phyloP scores from a whole-genome alignment of 2,888 invertebrate species.

The Dusona sp. region DNA sequence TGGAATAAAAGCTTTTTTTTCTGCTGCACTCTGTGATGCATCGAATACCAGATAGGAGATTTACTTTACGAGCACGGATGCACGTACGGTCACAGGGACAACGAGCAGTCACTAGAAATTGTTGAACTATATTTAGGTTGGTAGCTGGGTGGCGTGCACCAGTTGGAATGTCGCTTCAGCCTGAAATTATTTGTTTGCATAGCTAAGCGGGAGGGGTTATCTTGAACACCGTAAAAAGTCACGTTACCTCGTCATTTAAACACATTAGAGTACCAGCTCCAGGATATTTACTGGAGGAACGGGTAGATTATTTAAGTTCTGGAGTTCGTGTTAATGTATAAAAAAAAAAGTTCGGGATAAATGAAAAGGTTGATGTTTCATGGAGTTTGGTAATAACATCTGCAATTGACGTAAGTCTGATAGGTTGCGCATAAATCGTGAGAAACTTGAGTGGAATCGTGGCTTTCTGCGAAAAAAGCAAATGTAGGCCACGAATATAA shows the following conservation, averaged over 20 bases:
- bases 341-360: background rate
- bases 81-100: slow-evolving; percentile 23
- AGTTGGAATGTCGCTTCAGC: slow-evolving; percentile 69
- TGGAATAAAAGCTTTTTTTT: background rate
- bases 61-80: slow-evolving; percentile 26
- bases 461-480: background rate
- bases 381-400: background rate
- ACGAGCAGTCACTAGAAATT: slow-evolving; percentile 54
- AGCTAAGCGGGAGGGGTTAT: slow-evolving; percentile 46
- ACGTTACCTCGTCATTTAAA: slow-evolving; percentile 5
- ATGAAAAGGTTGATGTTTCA: background rate
- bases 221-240: slow-evolving; percentile 61
- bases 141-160: slow-evolving; percentile 48
- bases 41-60: slow-evolving; percentile 33
- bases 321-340: background rate
- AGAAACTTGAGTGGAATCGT: slow-evolving; percentile 7
- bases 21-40: slow-evolving; percentile 14
- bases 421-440: background rate
- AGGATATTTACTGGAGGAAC: background rate
- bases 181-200: slow-evolving; percentile 71
- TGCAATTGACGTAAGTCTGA: slow-evolving; percentile 12
- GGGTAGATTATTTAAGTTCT: slow-evolving; percentile 29
- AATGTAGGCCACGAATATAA: slow-evolving; percentile 50
- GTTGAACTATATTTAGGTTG: slow-evolving; percentile 66
- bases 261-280: slow-evolving; percentile 1